Evolutionary conservation across 2,888 invertebrate species (phyloP), one percentile per base, ranked within the genome.

Genomic region (Harmothoe impar): DNA sequence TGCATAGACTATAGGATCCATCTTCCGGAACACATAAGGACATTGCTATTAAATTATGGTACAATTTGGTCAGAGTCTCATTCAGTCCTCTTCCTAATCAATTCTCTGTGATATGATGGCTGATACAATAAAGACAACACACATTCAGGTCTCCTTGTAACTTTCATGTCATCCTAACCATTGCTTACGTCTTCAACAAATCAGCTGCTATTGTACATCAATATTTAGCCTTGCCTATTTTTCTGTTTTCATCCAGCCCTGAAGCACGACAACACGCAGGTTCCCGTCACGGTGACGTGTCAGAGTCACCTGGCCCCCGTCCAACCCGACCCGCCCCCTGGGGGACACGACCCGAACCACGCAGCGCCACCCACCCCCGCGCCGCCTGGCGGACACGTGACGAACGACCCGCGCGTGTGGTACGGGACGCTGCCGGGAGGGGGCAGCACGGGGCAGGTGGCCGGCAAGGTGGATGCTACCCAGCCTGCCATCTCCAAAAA

Each of bases 231-330:
- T 7, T 43, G 10, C 10, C 10, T 43, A 62, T 62, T 62, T 62
- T 62, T 62, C n/a, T 62, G 3, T n/a, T 5, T 20, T 20, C 25
- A 0, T 54, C 23, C 86, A 86, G 86, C 86, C 54, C 15, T 31
- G 29, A 56, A 51, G 1, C 25, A 23, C 12, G 54, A 54, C 29
- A 86, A 86, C 52, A 54, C 86, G 3, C 25, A 12, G 10, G 86
- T 86, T 10, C 86, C 86, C 0, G 86, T 86, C 7, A 86, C 86
- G 5, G 56, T 86, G 3, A 56, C 56, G 15, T 86, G 86, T 31
- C 86, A 86, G 86, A 5, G 54, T 20, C 86, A 86, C 35, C 81
- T 81, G 86, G 29, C 52, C 1, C 86, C 52, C n/a, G 15, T 0
- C 54, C 52, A 51, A 51, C 7, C n/a, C 25, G 20, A 23, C 5